A percentile compares a stretch with the other conserved stretches of the same genome.
Evolutionary conservation across 2,888 invertebrate species (phyloP).

Genomic region (Griposia aprilina): DNA sequence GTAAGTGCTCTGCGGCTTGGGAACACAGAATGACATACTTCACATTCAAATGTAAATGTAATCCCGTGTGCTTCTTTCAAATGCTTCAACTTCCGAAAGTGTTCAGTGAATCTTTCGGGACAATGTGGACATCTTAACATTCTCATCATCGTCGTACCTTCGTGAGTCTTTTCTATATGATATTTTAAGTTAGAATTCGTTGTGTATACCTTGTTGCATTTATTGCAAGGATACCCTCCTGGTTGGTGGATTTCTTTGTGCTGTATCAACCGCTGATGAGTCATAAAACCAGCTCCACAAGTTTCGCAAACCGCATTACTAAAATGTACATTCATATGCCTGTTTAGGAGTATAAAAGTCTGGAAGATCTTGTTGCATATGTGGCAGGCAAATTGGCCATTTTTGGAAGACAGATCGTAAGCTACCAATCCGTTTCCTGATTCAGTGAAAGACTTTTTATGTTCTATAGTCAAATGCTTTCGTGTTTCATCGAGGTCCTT

Average conservation of each 20-base stretch:
- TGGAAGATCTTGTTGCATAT: constrained; percentile 80
- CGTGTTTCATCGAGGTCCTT: constrained; percentile 74
- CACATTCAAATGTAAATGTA: constrained; percentile 81
- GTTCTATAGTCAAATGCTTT: constrained; percentile 74
- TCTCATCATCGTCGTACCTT: constrained; percentile 77
- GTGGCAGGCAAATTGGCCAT: constrained; percentile 80
- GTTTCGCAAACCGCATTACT: constrained; percentile 83
- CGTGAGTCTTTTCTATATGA: constrained; percentile 80
- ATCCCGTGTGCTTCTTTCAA: constrained; percentile 81
- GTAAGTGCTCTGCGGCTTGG: constrained; percentile 78
- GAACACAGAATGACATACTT: constrained; percentile 79
- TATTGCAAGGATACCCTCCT: constrained; percentile 82
- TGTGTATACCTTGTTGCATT: constrained; percentile 86
- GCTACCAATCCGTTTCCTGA: constrained; percentile 81
- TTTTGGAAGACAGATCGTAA: constrained; percentile 76
- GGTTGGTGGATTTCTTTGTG: constrained; percentile 83
- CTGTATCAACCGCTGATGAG: constrained; percentile 79
- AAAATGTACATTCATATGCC: constrained; percentile 86
- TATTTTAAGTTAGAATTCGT: constrained; percentile 83
- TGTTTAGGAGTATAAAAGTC: constrained; percentile 81
- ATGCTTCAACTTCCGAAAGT: constrained; percentile 83
- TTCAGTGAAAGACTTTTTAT: constrained; percentile 75
- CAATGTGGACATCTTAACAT: constrained; percentile 82
- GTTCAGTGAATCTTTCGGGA: constrained; percentile 80
- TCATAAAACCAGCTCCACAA: constrained; percentile 83